Conservation (phyloP, 2,888 invertebrate genomes). For the Trissoscelio sp. region DNA sequence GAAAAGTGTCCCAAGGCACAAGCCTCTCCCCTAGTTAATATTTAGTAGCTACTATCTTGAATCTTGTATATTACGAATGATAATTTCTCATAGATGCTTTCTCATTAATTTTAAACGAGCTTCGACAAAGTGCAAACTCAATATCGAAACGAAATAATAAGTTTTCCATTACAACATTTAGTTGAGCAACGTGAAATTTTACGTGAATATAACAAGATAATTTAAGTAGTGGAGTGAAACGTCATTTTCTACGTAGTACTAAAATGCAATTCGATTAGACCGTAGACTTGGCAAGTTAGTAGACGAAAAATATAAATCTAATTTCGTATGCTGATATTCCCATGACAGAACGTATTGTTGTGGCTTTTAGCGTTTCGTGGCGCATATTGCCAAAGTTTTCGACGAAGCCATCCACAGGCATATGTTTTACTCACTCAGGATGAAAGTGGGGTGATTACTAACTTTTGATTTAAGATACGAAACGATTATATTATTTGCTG, state of each 20-base stretch:
- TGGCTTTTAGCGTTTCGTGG: slow-evolving; percentile 60
- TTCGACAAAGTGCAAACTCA: too few relatives aligned
- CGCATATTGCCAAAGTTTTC: slow-evolving; percentile 71
- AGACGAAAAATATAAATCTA: slow-evolving; percentile 64
- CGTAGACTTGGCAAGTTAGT: slow-evolving; percentile 35
- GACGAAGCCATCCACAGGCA: slow-evolving; percentile 36
- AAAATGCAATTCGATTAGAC: slow-evolving; percentile 32
- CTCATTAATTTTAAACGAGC: not conserved
- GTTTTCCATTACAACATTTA: slow-evolving; percentile 11
- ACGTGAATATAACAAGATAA: slow-evolving; percentile 17
- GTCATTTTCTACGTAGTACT: slow-evolving; percentile 3
- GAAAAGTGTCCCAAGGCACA: too few relatives aligned
- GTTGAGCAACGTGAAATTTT: slow-evolving; percentile 7
- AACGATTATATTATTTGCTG: slow-evolving; percentile 47
- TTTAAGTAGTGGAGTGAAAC: slow-evolving; percentile 1
- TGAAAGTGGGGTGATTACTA: slow-evolving; percentile 22
- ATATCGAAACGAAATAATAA: slow-evolving; percentile 6
- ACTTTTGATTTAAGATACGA: slow-evolving; percentile 64
- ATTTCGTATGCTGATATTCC: slow-evolving; percentile 69
- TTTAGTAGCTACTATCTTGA: too few relatives aligned
- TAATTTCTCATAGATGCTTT: too few relatives aligned
- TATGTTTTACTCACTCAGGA: slow-evolving; percentile 46
- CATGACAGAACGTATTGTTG: slow-evolving; percentile 60
- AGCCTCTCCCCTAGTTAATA: too few relatives aligned
- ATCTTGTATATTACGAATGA: too few relatives aligned